Percentiles rank a stretch among this genome's conserved stretches.
Evolutionary conservation across 2,797 vertebrate genomes (phyloP).

Genomic region (Pseudopleuronectes americanus): DNA sequence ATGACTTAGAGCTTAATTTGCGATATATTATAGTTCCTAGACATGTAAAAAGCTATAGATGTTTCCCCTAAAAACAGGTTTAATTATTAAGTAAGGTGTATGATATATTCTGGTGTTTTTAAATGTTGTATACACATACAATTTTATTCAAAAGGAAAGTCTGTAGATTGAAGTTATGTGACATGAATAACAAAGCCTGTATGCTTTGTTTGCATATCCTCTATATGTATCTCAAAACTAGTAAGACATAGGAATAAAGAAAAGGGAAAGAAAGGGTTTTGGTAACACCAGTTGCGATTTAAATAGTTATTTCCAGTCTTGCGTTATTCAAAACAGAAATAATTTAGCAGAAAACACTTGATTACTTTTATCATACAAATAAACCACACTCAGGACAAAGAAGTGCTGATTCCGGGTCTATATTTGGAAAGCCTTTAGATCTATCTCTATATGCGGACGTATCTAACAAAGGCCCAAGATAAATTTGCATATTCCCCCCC

Average conservation of each 20-base stretch:
- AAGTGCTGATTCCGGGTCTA: too few species aligned
- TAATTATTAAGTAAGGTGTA: neutral
- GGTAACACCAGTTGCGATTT: neutral
- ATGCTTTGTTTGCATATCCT: constrained; percentile 15
- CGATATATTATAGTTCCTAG: neutral
- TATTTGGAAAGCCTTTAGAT: neutral
- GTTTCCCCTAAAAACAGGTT: neutral
- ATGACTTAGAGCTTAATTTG: constrained; percentile 1
- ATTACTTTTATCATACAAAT: neutral
- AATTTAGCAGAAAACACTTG: neutral
- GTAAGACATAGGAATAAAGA: constrained; percentile 46
- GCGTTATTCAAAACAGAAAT: constrained; percentile 9
- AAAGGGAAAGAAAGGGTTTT: neutral
- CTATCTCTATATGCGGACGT: neutral
- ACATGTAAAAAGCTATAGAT: neutral
- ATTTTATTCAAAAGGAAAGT: neutral
- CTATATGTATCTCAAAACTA: constrained; percentile 19
- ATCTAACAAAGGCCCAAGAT: neutral
- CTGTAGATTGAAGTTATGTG: constrained; percentile 19
- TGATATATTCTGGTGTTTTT: constrained; percentile 13
- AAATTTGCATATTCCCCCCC: neutral
- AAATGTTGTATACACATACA: neutral
- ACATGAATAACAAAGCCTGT: constrained; percentile 9
- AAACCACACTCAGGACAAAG: neutral
- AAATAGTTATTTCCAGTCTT: constrained; percentile 5